These are phyloP conservation scores for Microctenopoma stevenorrisi DNA, from an alignment of 2,797 vertebrate species.

Conservation along the genomic window DNA sequence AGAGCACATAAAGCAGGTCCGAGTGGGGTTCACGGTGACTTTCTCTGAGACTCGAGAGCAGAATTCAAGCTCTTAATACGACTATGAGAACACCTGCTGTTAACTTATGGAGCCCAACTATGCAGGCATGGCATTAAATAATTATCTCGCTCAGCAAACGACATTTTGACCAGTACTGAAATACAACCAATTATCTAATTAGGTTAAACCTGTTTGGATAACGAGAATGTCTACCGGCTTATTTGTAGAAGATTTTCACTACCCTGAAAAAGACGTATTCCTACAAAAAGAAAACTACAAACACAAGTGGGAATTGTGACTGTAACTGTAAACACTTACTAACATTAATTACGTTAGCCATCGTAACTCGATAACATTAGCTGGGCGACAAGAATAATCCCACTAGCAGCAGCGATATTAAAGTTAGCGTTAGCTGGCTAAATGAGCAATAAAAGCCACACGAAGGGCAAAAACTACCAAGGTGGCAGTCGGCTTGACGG, in stretches of 20 bases:
- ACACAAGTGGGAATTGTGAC: too few species aligned
- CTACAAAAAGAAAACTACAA: neutral
- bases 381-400: slow-evolving; percentile 24
- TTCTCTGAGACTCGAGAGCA: too few species aligned
- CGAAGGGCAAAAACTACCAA: neutral
- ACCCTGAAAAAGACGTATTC: too few species aligned
- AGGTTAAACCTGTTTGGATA: too few species aligned
- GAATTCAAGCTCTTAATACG: too few species aligned
- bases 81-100: too few species aligned
- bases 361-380: neutral
- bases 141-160: neutral
- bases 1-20: too few species aligned
- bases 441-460: neutral
- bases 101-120: neutral
- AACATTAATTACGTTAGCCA: neutral
- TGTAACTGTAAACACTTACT: neutral
- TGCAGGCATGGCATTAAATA: neutral
- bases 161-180: too few species aligned
- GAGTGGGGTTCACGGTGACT: neutral
- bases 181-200: neutral
- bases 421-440: slow-evolving; percentile 43
- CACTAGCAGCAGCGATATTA: neutral
- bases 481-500: accelerated
- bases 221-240: too few species aligned
- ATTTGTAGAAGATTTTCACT: too few species aligned